Percentiles rank a stretch among this genome's conserved stretches.
Conservation (phyloP, 2,797 vertebrate species). For the Knipowitschia caucasica region DNA sequence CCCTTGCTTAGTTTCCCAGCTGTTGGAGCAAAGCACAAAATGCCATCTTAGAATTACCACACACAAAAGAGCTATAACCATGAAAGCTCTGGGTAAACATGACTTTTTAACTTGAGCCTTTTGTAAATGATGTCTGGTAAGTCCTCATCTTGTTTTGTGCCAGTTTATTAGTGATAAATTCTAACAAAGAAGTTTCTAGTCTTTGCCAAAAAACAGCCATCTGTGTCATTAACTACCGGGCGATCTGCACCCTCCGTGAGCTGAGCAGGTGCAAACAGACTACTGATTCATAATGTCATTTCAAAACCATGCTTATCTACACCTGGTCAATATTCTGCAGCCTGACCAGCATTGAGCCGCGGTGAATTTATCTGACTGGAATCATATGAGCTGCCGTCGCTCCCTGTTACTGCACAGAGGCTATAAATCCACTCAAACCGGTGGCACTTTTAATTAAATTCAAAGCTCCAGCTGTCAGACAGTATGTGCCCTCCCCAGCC, state of each 20-base stretch:
- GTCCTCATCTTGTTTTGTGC: too few relatives aligned
- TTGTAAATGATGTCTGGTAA: too few relatives aligned
- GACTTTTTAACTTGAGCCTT: too few relatives aligned
- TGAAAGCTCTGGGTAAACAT: too few relatives aligned
- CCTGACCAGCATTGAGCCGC: slow-evolving; percentile 1
- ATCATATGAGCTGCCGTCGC: slow-evolving; percentile 28
- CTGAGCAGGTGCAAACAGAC: not conserved
- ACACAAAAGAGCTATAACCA: too few relatives aligned
- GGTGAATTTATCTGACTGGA: slow-evolving; percentile 23
- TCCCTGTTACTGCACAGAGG: slow-evolving; percentile 24
- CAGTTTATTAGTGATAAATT: not conserved
- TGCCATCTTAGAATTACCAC: too few relatives aligned
- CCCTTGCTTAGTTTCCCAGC: too few relatives aligned
- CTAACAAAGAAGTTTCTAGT: not conserved
- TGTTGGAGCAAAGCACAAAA: too few relatives aligned
- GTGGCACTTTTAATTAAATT: slow-evolving; percentile 68
- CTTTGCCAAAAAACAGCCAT: slow-evolving; percentile 26
- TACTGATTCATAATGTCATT: slow-evolving; percentile 2
- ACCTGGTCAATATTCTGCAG: slow-evolving; percentile 7
- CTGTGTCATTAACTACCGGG: slow-evolving; percentile 1
- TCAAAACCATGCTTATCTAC: slow-evolving; percentile 8
- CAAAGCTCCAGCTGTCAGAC: slow-evolving; percentile 52
- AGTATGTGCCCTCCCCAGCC: slow-evolving; percentile 25
- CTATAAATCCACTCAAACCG: slow-evolving; percentile 55
- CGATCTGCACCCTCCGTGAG: not conserved